phyloP scores from a whole-genome alignment of 2,113 vertebrate genomes.

The Pholis gunnellus region DNA sequence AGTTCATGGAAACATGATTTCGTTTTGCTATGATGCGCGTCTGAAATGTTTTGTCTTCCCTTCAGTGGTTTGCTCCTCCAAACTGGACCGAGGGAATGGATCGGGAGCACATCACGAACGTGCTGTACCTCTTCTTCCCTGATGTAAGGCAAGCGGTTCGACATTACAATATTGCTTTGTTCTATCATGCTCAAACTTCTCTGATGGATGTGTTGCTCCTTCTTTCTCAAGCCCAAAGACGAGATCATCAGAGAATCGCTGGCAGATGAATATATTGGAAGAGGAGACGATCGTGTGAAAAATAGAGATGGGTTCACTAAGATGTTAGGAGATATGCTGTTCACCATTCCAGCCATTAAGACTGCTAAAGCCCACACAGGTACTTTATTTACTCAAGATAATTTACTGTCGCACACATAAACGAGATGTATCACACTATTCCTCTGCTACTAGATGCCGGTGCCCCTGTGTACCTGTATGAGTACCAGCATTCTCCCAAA shows the following conservation, averaged over 20 bases:
- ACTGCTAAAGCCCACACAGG: conserved; percentile 83
- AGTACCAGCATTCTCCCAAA: conserved; percentile 85
- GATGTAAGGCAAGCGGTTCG: conserved; percentile 68
- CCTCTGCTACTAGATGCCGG: conserved; percentile 69
- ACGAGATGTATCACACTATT: background rate
- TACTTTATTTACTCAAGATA: conserved; percentile 55
- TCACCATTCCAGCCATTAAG: conserved; percentile 84
- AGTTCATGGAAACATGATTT: background rate
- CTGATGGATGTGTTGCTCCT: too few species aligned
- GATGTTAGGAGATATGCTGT: conserved; percentile 77
- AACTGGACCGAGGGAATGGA: conserved; percentile 83
- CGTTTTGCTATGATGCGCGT: background rate
- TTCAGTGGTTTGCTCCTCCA: conserved; percentile 61
- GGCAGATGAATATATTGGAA: conserved; percentile 80
- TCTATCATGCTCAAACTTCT: background rate
- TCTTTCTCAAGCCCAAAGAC: conserved; percentile 58
- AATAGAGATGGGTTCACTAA: conserved; percentile 80
- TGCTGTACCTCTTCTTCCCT: conserved; percentile 22
- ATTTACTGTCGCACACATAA: background rate
- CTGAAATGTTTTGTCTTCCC: conserved; percentile 7
- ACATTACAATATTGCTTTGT: background rate
- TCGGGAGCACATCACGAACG: conserved; percentile 28
- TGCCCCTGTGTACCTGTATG: conserved; percentile 88
- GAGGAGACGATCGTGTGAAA: conserved; percentile 72
- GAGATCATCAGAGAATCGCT: conserved; percentile 50